Base-by-base conservation (phyloP, 2,113 vertebrate species). In the Malurus melanocephalus region DNA sequence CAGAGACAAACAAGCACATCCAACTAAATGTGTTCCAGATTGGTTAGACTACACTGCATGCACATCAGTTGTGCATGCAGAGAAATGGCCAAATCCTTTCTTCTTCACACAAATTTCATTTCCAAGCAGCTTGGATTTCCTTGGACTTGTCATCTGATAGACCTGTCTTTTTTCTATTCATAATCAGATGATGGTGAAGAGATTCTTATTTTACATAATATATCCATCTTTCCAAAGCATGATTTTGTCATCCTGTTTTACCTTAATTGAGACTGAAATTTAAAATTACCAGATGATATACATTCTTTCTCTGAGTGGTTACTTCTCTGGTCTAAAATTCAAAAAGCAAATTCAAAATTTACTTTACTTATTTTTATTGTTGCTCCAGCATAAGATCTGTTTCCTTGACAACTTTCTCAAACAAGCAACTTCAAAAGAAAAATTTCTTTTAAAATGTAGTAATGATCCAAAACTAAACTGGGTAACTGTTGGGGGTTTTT, bases 201-300 rank as follows among this genome's bases (percentile, higher is more conserved):
- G n/a, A 60, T 93, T 84, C 55, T 90, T 74, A 69, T 77, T 94
- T 95, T 90, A 71, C 61, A 88, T 57, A 83, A 88, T 20, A 46
- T 40, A 61, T 61, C 87, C 48, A 57, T 89, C 13, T 51, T 88
- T 92, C 40, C 82, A 66, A 85, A 83, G 68, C 85, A 93, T 83
- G 80, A 78, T 80, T 88, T 90, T 93, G n/a, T 94, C 77, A 91
- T 80, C n/a, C 10, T 64, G 13, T 71, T 93, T 90, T 88, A 86
- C 83, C 60, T 83, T 80, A 88, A 91, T 56, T 57, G 68, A 88
- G 14, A 35, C 2, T 88, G 86, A 94, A 88, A 68, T 48, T 42
- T 86, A 48, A 67, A 86, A 86, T 86, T 83, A 62, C n/a, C 38
- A 65, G 23, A 62, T 66, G 13, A 88, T 62, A 87, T 9, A 11